These are phyloP conservation scores for Ormyrus pomaceus DNA, from an alignment of 2,888 invertebrate genomes.

Conservation along the genomic window DNA sequence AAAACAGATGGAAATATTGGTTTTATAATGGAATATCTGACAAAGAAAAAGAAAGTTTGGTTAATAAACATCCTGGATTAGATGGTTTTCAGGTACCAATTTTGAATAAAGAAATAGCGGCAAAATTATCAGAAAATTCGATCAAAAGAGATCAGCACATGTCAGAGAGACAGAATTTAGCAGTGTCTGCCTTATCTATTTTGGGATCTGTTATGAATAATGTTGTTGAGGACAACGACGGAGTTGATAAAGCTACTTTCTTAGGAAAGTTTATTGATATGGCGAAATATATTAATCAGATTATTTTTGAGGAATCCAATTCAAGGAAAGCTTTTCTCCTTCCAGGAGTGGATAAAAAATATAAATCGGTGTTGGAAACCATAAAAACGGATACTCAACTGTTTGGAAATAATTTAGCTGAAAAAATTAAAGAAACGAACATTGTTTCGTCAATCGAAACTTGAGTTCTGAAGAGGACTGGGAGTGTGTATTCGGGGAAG, in stretches of 20 bases:
- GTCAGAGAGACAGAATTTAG: conserved; percentile 19
- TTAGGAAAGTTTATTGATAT: neutral
- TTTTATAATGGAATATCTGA: conserved; percentile 36
- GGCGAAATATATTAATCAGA: neutral
- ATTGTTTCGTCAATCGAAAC: too few relatives aligned
- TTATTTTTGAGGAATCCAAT: neutral
- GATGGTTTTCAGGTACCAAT: conserved; percentile 48
- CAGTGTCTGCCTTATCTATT: conserved; percentile 38
- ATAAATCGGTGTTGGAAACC: neutral
- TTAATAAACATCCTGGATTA: conserved; percentile 28
- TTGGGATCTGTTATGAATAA: conserved; percentile 47
- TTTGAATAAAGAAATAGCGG: conserved; percentile 48
- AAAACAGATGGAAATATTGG: conserved; percentile 53
- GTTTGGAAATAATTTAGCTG: conserved; percentile 2
- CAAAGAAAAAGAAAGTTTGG: conserved; percentile 43
- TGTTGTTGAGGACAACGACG: conserved; percentile 38
- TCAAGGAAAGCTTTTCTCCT: conserved; percentile 13
- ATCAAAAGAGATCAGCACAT: conserved; percentile 41
- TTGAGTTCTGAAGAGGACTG: too few relatives aligned
- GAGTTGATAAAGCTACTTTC: neutral
- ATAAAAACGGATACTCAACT: conserved; percentile 6
- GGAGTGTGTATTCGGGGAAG: too few relatives aligned
- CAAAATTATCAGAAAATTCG: conserved; percentile 21
- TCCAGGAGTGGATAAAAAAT: neutral
- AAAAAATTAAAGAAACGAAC: neutral